Base-by-base conservation (phyloP, 2,888 invertebrate species). In the Phortica okadai region DNA sequence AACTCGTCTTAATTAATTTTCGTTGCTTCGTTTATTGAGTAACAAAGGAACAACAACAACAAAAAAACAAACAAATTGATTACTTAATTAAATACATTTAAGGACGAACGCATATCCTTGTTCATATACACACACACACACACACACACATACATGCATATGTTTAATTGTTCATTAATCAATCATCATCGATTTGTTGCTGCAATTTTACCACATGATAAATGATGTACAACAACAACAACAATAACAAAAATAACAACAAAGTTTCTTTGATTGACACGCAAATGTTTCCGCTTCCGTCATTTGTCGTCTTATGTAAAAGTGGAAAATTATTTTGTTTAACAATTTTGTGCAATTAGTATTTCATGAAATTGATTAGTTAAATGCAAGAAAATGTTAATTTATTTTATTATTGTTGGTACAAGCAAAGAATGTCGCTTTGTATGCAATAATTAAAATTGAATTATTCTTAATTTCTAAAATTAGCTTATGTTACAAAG, bases 1-100 rank as follows among this genome's bases (percentile, higher is more conserved):
- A 80, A 84, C 81, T 85, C 80, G 80, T 83, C 82, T 84, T 86
- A 85, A 85, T 85, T 85, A 87, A 82, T 78, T 78, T 81, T 56
- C 33, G 54, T 25, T 33, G 56, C 62, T 25, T 50, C 8, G 50
- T 11, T 11, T 50, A 50, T 50, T 50, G 50, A 50, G 33, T 33
- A 33, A 33, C 56, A 56, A 56, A 56, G n/a, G 11, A 56, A 33
- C 33, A 33, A 33, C 14, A 11, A 56, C 6, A 56, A 56, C 0
- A 56, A 14, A 64, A 25, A 54, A 56, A 67, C 69, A 66, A 74
- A 58, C 14, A 16, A 42, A 64, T 72, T 72, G 86, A 86, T 86
- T 82, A 79, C 86, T 86, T 87, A 84, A 86, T 86, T 81, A 78
- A 79, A 72, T 21, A 25, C 25, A 11, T 14, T 21, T 25, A n/a